These are phyloP conservation scores for Baccha elongata DNA, from an alignment of 2,888 invertebrate genomes.

Conservation along the genomic window DNA sequence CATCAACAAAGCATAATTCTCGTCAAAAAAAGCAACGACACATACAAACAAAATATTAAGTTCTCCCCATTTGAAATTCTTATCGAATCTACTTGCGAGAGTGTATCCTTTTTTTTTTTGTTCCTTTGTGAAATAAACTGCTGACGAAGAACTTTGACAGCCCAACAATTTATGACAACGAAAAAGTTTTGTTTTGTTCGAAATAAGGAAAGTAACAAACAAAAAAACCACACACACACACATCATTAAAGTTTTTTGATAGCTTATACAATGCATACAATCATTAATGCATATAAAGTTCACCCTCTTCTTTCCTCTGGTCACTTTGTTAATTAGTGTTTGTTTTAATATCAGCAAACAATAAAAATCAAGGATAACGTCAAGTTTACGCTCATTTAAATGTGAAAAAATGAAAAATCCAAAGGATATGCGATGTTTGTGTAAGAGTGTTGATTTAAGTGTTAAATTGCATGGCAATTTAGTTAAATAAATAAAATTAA, in stretches of 20 bases:
- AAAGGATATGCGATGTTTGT: constrained; percentile 47
- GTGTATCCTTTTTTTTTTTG: constrained; percentile 28
- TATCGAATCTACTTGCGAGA: constrained; percentile 16
- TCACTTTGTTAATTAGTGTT: constrained; percentile 20
- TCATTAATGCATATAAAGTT: not conserved
- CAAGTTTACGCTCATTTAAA: constrained; percentile 10
- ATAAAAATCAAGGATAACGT: constrained; percentile 16
- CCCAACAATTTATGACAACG: constrained; percentile 42
- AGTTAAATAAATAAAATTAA: constrained; percentile 23
- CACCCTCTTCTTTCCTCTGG: not conserved
- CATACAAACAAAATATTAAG: not conserved
- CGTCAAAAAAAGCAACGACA: not conserved
- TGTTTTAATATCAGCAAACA: constrained; percentile 16
- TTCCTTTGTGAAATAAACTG: constrained; percentile 32
- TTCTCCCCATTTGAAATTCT: not conserved
- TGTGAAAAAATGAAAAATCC: constrained; percentile 34
- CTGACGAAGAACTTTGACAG: constrained; percentile 49
- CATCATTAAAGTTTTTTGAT: too few relatives aligned
- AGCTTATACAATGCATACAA: not conserved
- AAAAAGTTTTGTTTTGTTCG: constrained; percentile 29
- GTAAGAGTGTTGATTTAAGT: constrained; percentile 46
- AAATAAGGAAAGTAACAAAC: not conserved
- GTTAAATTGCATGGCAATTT: constrained; percentile 38
- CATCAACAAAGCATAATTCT: constrained; percentile 17
- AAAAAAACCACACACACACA: constrained; percentile 3